A percentile compares a stretch with the other conserved stretches of the same genome.
Evolutionary conservation across 2,888 invertebrate species (phyloP).

Genomic region (Ophraella communa): DNA sequence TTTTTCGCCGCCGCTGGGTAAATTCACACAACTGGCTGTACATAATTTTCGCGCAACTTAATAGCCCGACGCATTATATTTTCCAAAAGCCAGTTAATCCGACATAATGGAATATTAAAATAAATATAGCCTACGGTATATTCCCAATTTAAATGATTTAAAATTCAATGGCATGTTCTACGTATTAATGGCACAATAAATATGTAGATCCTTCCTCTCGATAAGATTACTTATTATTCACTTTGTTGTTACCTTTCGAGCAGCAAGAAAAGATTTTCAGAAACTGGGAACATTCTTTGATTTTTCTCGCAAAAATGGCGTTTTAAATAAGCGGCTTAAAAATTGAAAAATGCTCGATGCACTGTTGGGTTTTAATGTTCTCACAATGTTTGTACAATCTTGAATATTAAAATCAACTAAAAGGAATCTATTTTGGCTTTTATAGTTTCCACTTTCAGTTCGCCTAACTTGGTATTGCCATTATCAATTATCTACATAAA

Average conservation of each 20-base stretch:
- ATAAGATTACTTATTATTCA: constrained; percentile 12
- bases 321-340: not conserved
- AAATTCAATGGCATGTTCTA: constrained; percentile 58
- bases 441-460: too few species aligned
- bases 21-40: not conserved
- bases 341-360: not conserved
- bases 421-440: too few species aligned
- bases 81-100: constrained; percentile 36
- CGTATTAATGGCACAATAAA: constrained; percentile 59
- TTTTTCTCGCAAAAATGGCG: not conserved
- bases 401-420: too few species aligned
- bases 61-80: constrained; percentile 36
- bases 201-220: constrained; percentile 54
- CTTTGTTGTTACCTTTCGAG: constrained; percentile 8
- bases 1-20: not conserved
- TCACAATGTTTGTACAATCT: too few species aligned
- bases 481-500: too few species aligned
- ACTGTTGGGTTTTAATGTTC: too few species aligned
- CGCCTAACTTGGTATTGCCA: too few species aligned
- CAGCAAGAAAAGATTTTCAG: not conserved
- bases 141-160: constrained; percentile 53
- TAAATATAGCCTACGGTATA: constrained; percentile 27
- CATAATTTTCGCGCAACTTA: constrained; percentile 24
- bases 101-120: constrained; percentile 39
- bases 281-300: not conserved